These are phyloP conservation scores for Drosophila melanosoma DNA, from an alignment of 2,888 invertebrate species.

Conservation along the genomic window DNA sequence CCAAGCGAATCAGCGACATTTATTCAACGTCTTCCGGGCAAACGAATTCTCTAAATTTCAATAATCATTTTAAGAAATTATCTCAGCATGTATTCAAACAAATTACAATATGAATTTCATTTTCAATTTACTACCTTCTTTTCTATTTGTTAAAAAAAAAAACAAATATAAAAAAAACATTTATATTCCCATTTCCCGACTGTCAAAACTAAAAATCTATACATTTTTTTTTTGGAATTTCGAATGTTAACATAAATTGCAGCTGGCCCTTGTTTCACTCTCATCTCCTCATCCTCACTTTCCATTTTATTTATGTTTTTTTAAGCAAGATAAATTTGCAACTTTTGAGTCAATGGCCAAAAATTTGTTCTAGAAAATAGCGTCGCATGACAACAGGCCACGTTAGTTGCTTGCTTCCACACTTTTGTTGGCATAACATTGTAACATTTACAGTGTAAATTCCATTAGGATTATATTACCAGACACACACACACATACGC, in stretches of 20 bases:
- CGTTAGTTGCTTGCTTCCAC: slow-evolving; percentile 43
- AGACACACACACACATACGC: slow-evolving; percentile 27
- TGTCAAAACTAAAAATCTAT: neutral
- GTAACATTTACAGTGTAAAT: slow-evolving; percentile 73
- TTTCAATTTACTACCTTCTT: neutral
- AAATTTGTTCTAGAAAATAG: slow-evolving; percentile 17
- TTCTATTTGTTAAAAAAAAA: no score
- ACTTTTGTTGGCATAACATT: slow-evolving; percentile 56
- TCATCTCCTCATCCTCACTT: neutral
- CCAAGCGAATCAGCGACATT: slow-evolving; percentile 43
- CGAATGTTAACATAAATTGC: neutral
- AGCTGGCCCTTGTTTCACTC: neutral
- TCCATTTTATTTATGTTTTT: no score
- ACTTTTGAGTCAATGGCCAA: slow-evolving; percentile 25
- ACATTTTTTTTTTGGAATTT: neutral
- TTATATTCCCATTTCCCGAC: no score
- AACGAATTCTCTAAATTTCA: neutral
- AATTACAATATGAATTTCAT: neutral
- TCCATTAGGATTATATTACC: slow-evolving; percentile 82
- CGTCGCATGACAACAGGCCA: slow-evolving; percentile 60
- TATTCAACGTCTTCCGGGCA: slow-evolving; percentile 32
- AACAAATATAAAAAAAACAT: no score
- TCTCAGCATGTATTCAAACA: neutral
- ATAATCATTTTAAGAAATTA: slow-evolving; percentile 9
- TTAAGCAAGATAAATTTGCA: slow-evolving; percentile 7